phyloP scores from a whole-genome alignment of 2,888 invertebrate genomes.

The Syrista parreyssii region DNA sequence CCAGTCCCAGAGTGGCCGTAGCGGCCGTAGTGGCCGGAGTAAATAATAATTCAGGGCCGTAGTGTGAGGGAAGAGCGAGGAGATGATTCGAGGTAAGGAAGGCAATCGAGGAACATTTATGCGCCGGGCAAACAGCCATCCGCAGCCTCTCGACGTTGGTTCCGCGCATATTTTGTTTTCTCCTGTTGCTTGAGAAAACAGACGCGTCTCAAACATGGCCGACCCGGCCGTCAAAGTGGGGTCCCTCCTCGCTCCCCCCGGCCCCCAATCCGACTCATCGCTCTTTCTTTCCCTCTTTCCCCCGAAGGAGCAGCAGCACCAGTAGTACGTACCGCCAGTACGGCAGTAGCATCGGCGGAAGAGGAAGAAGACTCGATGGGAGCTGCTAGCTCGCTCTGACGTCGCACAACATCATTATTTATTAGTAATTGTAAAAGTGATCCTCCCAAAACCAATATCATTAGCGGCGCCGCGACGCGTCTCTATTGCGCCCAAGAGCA shows the following conservation, averaged over 20 bases:
- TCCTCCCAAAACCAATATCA: constrained; percentile 53
- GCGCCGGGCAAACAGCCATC: constrained; percentile 7
- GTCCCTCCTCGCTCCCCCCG: constrained; percentile 21
- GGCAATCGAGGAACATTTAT: constrained; percentile 7
- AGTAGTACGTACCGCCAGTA: too few species aligned
- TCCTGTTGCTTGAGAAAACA: constrained; percentile 33
- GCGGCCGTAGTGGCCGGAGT: not conserved
- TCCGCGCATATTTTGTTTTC: constrained; percentile 25
- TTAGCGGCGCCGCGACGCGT: constrained; percentile 44
- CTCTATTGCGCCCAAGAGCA: too few species aligned
- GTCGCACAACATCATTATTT: constrained; percentile 46
- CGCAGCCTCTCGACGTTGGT: constrained; percentile 8
- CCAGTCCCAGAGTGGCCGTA: not conserved
- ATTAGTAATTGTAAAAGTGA: constrained; percentile 54
- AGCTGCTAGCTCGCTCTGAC: not conserved
- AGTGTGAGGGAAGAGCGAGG: not conserved
- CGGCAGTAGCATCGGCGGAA: not conserved
- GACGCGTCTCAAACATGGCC: constrained; percentile 11
- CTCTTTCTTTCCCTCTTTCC: constrained; percentile 11
- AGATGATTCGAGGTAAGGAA: constrained; percentile 4
- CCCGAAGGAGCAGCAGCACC: not conserved
- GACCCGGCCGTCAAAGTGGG: constrained; percentile 14
- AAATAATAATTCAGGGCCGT: not conserved
- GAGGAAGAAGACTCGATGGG: not conserved
- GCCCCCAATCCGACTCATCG: constrained; percentile 24